phyloP scores from a whole-genome alignment of 2,888 invertebrate species.

The Diarsia rubi region DNA sequence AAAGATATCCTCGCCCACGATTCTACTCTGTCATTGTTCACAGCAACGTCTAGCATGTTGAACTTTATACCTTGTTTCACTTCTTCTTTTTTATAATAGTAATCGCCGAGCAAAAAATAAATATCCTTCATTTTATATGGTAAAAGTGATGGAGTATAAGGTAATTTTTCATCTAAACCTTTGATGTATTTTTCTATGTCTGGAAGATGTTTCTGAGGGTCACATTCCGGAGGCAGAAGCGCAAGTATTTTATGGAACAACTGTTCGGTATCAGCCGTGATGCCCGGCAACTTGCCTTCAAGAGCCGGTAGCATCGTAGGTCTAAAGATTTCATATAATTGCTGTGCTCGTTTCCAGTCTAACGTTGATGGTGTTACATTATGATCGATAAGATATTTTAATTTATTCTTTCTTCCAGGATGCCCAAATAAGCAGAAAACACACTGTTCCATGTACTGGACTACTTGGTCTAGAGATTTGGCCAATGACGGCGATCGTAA shows the following conservation, averaged over 20 bases:
- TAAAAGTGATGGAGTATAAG: slow-evolving; percentile 88
- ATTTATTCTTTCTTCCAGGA: slow-evolving; percentile 92
- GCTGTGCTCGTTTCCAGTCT: slow-evolving; percentile 94
- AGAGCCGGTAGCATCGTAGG: slow-evolving; percentile 95
- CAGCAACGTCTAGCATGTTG: slow-evolving; percentile 95
- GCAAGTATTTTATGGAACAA: slow-evolving; percentile 93
- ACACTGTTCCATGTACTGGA: slow-evolving; percentile 95
- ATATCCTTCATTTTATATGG: slow-evolving; percentile 93
- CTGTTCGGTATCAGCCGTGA: slow-evolving; percentile 95
- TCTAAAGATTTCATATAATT: slow-evolving; percentile 95
- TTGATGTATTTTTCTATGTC: slow-evolving; percentile 93
- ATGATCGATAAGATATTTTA: slow-evolving; percentile 93
- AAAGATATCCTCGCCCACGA: slow-evolving; percentile 98
- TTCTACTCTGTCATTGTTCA: slow-evolving; percentile 95
- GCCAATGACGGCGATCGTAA: slow-evolving; percentile 92
- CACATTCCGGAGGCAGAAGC: slow-evolving; percentile 92
- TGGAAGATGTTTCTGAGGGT: slow-evolving; percentile 92
- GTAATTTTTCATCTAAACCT: slow-evolving; percentile 90
- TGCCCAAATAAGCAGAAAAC: slow-evolving; percentile 96
- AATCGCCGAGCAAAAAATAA: slow-evolving; percentile 98
- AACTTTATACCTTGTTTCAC: slow-evolving; percentile 94
- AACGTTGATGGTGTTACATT: slow-evolving; percentile 93
- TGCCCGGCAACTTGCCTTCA: slow-evolving; percentile 94
- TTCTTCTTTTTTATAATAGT: slow-evolving; percentile 97
- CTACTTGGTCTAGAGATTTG: slow-evolving; percentile 92